A percentile compares a stretch with the other conserved stretches of the same genome.
These are phyloP conservation scores for Coracias cyanogaster DNA, from an alignment of 2,797 vertebrate genomes.

Conservation along the genomic window DNA sequence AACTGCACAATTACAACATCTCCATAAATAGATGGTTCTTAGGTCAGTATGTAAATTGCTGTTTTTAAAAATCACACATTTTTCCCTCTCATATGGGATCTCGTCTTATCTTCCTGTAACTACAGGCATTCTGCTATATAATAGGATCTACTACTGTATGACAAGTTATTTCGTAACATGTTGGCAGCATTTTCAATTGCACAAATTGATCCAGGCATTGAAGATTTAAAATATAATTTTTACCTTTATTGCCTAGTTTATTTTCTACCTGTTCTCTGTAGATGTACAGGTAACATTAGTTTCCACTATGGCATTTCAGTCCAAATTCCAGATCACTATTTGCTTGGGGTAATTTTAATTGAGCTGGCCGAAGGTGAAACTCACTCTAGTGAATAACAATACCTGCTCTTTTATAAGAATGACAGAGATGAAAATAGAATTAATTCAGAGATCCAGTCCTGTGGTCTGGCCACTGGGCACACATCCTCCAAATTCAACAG, in stretches of 20 bases:
- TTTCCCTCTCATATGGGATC: background rate
- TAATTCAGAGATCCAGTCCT: constrained; percentile 29
- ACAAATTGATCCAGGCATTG: background rate
- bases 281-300: background rate
- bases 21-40: background rate
- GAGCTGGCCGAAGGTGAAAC: constrained; percentile 39
- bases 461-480: constrained; percentile 34
- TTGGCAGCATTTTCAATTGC: constrained; percentile 25
- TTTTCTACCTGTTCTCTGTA: background rate
- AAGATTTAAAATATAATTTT: constrained; percentile 16
- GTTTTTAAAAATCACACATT: constrained; percentile 12
- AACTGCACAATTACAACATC: background rate
- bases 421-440: constrained; percentile 55
- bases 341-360: constrained; percentile 52
- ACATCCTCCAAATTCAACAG: constrained; percentile 23
- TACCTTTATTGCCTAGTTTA: background rate
- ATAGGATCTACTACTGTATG: background rate
- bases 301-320: background rate
- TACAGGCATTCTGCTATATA: background rate
- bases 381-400: constrained; percentile 41
- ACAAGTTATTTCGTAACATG: constrained; percentile 4
- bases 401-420: constrained; percentile 41
- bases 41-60: constrained; percentile 33
- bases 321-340: constrained; percentile 28
- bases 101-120: background rate